Evolutionary conservation across 2,888 invertebrate species (phyloP).

Genomic region (Listrodromus nycthemerus): DNA sequence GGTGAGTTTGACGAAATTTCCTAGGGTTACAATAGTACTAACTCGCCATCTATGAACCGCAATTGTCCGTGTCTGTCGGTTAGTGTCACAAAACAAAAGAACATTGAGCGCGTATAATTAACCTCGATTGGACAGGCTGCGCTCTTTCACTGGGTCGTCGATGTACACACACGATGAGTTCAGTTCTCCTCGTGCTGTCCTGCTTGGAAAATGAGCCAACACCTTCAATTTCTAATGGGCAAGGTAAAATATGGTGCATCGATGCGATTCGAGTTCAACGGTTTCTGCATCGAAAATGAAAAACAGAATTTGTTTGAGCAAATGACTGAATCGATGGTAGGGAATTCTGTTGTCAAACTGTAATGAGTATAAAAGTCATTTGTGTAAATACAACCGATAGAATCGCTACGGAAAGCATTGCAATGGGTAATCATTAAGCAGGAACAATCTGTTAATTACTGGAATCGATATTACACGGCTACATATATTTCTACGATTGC

Average conservation of each 20-base stretch:
- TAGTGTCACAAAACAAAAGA: conserved; percentile 50
- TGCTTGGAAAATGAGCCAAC: background rate
- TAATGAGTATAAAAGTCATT: background rate
- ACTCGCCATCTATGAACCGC: conserved; percentile 37
- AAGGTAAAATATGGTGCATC: background rate
- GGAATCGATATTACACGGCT: too few species aligned
- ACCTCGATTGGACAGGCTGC: conserved; percentile 15
- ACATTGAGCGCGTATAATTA: conserved; percentile 38
- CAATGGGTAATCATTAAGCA: too few species aligned
- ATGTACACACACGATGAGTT: background rate
- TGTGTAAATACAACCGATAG: too few species aligned
- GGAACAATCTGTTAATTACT: too few species aligned
- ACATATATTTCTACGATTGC: too few species aligned
- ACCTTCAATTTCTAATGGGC: background rate
- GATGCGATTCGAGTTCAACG: background rate
- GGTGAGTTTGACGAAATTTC: conserved; percentile 58
- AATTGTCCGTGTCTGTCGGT: conserved; percentile 38
- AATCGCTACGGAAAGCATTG: too few species aligned
- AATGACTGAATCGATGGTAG: background rate
- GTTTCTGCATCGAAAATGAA: background rate
- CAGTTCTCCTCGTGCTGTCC: background rate
- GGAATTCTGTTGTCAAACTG: background rate
- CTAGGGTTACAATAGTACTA: conserved; percentile 26
- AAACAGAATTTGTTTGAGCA: background rate
- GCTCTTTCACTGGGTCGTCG: conserved; percentile 5